A percentile compares a stretch with the other conserved stretches of the same genome.
Conservation (phyloP, 2,888 invertebrate genomes). For the Autographa gamma region DNA sequence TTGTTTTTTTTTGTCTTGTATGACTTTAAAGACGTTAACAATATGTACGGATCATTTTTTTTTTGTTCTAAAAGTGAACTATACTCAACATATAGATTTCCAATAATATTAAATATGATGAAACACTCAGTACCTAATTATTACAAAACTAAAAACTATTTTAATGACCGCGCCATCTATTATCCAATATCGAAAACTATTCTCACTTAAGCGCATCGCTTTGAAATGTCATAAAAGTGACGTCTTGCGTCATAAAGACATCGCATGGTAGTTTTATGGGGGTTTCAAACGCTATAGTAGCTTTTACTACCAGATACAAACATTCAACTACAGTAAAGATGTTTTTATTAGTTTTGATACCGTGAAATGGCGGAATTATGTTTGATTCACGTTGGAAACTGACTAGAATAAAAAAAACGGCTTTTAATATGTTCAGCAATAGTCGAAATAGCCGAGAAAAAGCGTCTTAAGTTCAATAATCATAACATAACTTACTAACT, state of each 20-base stretch:
- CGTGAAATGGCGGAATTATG: conserved; percentile 15
- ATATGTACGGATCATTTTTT: too few relatives aligned
- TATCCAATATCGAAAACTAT: conserved; percentile 36
- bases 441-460: too few relatives aligned
- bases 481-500: too few relatives aligned
- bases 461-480: too few relatives aligned
- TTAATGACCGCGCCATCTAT: conserved; percentile 49
- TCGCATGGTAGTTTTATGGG: conserved; percentile 56
- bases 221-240: conserved; percentile 32
- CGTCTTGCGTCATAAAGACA: conserved; percentile 50
- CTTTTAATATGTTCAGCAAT: too few relatives aligned
- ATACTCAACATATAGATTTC: too few relatives aligned
- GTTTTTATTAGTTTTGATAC: conserved; percentile 35
- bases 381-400: conserved; percentile 14
- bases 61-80: too few relatives aligned
- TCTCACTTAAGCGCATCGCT: conserved; percentile 37
- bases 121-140: too few relatives aligned
- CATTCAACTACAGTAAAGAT: conserved; percentile 37
- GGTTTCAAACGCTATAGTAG: conserved; percentile 48
- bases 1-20: too few relatives aligned
- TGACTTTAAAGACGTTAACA: too few relatives aligned
- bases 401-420: too few relatives aligned
- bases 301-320: conserved; percentile 40
- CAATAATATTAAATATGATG: too few relatives aligned
- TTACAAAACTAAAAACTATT: background rate